These are phyloP conservation scores for Latrodectus hesperus DNA, from an alignment of 2,888 invertebrate genomes.

Conservation along the genomic window DNA sequence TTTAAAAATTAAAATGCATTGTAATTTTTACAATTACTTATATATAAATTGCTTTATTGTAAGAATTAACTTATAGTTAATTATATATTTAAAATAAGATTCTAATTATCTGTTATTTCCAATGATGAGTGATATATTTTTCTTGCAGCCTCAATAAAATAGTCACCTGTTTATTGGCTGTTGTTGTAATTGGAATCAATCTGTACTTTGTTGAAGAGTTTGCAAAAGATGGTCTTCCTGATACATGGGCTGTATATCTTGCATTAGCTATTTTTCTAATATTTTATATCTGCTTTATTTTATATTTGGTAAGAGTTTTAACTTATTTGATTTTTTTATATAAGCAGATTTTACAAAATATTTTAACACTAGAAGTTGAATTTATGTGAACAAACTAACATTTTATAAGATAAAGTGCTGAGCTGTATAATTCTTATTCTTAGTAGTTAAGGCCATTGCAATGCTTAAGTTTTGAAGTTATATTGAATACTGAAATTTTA, in stretches of 20 bases:
- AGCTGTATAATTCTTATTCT: no score
- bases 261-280: slow-evolving; percentile 79
- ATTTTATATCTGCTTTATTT: slow-evolving; percentile 83
- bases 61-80: no score
- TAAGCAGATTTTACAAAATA: no score
- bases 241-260: slow-evolving; percentile 76
- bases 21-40: not conserved
- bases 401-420: no score
- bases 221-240: slow-evolving; percentile 75
- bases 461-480: no score
- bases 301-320: slow-evolving; percentile 79
- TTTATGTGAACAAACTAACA: no score
- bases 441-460: no score
- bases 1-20: no score
- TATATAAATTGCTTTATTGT: not conserved
- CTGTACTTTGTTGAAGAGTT: slow-evolving; percentile 84
- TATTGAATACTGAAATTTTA: no score
- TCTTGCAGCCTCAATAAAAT: slow-evolving; percentile 82
- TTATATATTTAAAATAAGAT: not conserved
- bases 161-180: slow-evolving; percentile 81
- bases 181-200: slow-evolving; percentile 85
- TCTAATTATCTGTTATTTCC: not conserved
- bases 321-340: no score
- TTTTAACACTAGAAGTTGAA: no score
- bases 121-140: not conserved